These are phyloP conservation scores for Amazona vittata DNA, from an alignment of 2,113 vertebrate genomes.

Conservation along the genomic window DNA sequence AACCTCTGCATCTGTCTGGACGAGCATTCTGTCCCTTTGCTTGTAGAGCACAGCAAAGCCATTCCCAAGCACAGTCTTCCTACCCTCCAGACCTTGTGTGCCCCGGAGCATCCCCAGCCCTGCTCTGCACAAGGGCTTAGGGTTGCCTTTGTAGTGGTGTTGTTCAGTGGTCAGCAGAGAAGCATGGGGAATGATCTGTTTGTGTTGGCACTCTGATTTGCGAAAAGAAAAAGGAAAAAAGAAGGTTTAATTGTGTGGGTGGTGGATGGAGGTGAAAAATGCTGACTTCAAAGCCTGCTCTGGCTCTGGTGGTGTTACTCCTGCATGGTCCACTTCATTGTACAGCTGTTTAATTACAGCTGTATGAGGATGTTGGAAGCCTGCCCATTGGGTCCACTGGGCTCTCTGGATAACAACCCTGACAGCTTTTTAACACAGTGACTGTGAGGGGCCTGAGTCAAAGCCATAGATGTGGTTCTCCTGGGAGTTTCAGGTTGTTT, in stretches of 20 bases:
- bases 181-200: background rate
- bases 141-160: background rate
- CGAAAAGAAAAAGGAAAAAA: background rate
- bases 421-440: rapidly evolving
- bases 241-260: background rate
- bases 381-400: background rate
- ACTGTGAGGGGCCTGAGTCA: background rate
- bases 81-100: rapidly evolving
- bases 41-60: rapidly evolving
- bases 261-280: background rate
- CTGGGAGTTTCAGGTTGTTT: background rate
- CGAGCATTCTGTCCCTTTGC: rapidly evolving
- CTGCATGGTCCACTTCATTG: background rate
- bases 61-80: rapidly evolving
- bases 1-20: background rate
- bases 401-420: background rate
- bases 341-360: background rate
- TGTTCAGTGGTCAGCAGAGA: background rate
- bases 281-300: conserved; percentile 28
- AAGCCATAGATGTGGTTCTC: background rate
- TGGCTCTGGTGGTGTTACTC: background rate
- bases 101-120: rapidly evolving
- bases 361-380: background rate
- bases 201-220: background rate
- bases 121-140: background rate